phyloP scores from a whole-genome alignment of 1,140 invertebrate genomes.

The Pectinophora gossypiella region DNA sequence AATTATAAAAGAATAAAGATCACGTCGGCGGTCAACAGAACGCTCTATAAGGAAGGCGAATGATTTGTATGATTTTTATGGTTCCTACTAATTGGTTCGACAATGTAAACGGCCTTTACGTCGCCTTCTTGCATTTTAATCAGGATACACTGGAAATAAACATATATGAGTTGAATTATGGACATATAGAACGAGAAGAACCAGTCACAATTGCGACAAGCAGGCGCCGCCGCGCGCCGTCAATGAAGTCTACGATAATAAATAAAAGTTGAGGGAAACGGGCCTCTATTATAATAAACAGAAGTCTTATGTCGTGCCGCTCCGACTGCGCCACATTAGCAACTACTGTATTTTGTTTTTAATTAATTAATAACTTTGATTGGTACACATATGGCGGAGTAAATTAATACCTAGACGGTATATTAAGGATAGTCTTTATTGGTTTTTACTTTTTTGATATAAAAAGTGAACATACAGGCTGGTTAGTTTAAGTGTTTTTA shows the following conservation, averaged over 20 bases:
- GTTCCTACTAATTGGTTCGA: slow-evolving; percentile 54
- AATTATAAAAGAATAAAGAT: slow-evolving; percentile 41
- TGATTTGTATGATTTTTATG: slow-evolving; percentile 58
- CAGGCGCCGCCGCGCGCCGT: slow-evolving; percentile 46
- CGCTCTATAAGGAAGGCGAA: slow-evolving; percentile 43
- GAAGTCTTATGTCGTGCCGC: background rate
- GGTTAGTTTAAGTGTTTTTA: too few relatives aligned
- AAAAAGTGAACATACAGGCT: too few relatives aligned
- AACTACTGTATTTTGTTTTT: slow-evolving; percentile 14
- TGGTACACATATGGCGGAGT: background rate
- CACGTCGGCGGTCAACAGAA: slow-evolving; percentile 30
- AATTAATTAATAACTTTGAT: slow-evolving; percentile 16
- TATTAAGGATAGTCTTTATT: background rate
- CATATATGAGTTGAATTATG: slow-evolving; percentile 54
- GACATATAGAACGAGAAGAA: slow-evolving; percentile 60
- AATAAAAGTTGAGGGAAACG: slow-evolving; percentile 50
- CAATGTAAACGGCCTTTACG: slow-evolving; percentile 51
- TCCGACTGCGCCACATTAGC: background rate
- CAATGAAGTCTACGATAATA: slow-evolving; percentile 62
- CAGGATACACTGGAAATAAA: slow-evolving; percentile 51
- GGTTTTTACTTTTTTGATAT: too few relatives aligned
- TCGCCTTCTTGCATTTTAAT: slow-evolving; percentile 57
- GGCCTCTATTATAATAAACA: slow-evolving; percentile 25
- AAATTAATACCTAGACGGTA: background rate
- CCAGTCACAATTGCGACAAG: slow-evolving; percentile 62